Evolutionary conservation across 2,113 vertebrate genomes (phyloP), one percentile per base, ranked within the genome.

Genomic region (Psilopsiagon aymara): DNA sequence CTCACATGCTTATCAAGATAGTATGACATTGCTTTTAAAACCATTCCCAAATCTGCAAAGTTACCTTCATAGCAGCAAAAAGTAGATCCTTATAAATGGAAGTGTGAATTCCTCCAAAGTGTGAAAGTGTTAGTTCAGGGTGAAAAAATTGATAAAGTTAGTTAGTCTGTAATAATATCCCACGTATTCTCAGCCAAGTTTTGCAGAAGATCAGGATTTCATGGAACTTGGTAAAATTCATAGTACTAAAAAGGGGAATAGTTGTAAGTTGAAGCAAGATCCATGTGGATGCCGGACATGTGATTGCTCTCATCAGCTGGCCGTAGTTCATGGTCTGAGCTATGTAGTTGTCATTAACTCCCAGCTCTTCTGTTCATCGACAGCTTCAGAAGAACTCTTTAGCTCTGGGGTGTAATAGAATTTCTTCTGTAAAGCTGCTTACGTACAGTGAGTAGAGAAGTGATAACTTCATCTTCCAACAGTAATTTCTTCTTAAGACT

Each of bases 281-380:
- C 28, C 1, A 0, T 0, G 9, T 19, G 53, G 37, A 14, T 66
- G 44, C 55, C 2, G 6, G 62, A 24, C 33, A 13, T 5, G 59
- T 28, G 71, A 39, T 76, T 75, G 71, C 25, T 52, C 20, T 37
- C 44, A 16, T 39, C 27, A 9, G 25, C 44, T 88, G 88, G 13
- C 49, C 2, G 0, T 43, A 37, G 73, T 24, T 83, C 8, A 1
- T 2, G 2, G 28, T 64, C 66, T 62, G 70, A 35, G 24, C 74
- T 64, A 1, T 25, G n/a, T 8, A 25, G 18, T 19, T 91, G 37
- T 49, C 23, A 11, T 7, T 63, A 23, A 4, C 57, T 66, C 27
- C 41, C 67, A 84, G 43, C 64, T 60, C 64, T 75, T 37, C 20
- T 49, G 4, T 17, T 85, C 60, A 33, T 39, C 3, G 1, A 1